These are phyloP conservation scores for Typhlichthys subterraneus DNA, from an alignment of 2,797 vertebrate genomes.

Conservation along the genomic window DNA sequence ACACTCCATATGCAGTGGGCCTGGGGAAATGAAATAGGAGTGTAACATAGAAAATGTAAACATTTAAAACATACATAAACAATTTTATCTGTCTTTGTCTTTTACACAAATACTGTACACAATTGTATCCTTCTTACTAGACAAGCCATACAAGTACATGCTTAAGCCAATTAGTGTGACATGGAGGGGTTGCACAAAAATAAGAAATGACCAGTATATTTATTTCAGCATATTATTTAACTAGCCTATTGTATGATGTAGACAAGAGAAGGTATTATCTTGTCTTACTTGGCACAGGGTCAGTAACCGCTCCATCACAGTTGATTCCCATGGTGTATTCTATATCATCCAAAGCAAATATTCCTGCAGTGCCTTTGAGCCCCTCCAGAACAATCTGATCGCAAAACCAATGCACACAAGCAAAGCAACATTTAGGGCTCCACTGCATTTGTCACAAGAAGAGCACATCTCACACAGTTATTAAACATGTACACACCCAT, in stretches of 20 bases:
- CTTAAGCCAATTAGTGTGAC: no score
- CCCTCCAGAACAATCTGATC: conserved; percentile 86
- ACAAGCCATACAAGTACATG: no score
- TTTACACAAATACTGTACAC: no score
- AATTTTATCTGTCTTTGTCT: no score
- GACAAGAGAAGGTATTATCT: background rate
- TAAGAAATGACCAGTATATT: no score
- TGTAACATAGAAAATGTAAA: no score
- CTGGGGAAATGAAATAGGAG: no score
- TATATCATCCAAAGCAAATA: conserved; percentile 86
- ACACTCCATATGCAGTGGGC: background rate
- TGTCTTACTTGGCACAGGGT: conserved; percentile 56
- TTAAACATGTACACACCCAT: no score
- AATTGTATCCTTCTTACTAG: no score
- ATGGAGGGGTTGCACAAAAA: no score
- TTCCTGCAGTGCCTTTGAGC: conserved; percentile 65
- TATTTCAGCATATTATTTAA: background rate
- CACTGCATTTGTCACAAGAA: background rate
- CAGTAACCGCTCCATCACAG: conserved; percentile 65
- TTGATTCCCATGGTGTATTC: conserved; percentile 63
- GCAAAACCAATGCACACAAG: conserved; percentile 1
- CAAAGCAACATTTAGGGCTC: background rate
- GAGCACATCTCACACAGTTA: no score
- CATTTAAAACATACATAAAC: no score
- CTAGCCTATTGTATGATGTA: background rate